These are phyloP conservation scores for Saimiri boliviensis DNA, from an alignment of 2,113 vertebrate genomes.

Conservation along the genomic window DNA sequence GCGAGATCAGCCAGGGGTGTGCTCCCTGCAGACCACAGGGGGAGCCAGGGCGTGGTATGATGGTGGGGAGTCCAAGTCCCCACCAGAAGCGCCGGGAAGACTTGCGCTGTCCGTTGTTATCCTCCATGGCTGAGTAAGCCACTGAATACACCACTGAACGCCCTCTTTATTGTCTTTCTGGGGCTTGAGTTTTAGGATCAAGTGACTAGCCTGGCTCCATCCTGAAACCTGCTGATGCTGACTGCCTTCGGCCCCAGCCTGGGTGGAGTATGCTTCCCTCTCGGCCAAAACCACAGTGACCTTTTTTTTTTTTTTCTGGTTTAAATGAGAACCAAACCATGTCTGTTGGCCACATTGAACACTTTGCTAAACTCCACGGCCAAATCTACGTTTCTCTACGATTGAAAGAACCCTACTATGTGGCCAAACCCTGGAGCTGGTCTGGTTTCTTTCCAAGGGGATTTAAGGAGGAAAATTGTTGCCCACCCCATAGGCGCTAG, in stretches of 20 bases:
- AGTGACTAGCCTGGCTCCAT: neutral
- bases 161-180: neutral
- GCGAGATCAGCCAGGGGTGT: neutral
- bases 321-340: conserved; percentile 28
- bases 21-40: neutral
- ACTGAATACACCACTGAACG: no score
- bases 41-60: rapidly evolving
- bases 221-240: conserved; percentile 42
- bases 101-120: rapidly evolving
- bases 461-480: neutral
- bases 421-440: neutral
- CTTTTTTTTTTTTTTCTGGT: neutral
- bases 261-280: neutral
- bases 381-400: neutral
- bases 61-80: neutral
- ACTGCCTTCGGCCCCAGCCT: neutral
- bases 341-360: neutral
- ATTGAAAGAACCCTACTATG: neutral
- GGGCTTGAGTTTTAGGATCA: conserved; percentile 1
- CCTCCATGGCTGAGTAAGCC: neutral
- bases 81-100: neutral
- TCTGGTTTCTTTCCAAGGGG: neutral
- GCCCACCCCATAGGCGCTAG: rapidly evolving
- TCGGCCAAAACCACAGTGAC: conserved; percentile 55
- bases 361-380: neutral